These are phyloP conservation scores for Cantharis lateralis DNA, from an alignment of 2,888 invertebrate species.

Conservation along the genomic window DNA sequence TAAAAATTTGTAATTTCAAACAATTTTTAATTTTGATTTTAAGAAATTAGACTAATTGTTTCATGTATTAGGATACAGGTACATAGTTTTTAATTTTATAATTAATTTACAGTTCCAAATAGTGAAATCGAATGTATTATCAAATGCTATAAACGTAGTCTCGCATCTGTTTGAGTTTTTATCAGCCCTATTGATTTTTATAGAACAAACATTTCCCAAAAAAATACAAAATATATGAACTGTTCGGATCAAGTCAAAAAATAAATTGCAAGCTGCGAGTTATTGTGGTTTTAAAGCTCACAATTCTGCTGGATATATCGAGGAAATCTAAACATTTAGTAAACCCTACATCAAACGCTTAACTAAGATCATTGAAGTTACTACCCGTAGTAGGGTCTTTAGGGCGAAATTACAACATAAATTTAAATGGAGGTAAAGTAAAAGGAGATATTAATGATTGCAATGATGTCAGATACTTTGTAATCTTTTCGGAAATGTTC, in stretches of 20 bases:
- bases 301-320: background rate
- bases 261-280: background rate
- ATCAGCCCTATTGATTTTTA: background rate
- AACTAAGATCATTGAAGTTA: background rate
- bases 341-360: background rate
- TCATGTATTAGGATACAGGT: background rate
- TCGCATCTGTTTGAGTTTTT: background rate
- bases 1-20: background rate
- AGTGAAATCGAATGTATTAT: background rate
- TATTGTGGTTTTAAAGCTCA: background rate
- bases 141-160: background rate
- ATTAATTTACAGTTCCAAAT: background rate
- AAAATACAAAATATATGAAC: background rate
- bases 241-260: background rate
- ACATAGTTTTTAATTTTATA: background rate
- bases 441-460: background rate
- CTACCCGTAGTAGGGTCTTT: background rate
- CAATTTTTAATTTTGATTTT: background rate
- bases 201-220: background rate
- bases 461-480: background rate
- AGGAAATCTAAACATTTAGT: background rate
- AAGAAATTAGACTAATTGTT: background rate
- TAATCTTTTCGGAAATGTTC: background rate
- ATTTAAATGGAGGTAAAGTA: background rate
- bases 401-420: background rate